Conservation (phyloP, 2,797 vertebrate genomes). For the Pseudochirops corinnae region DNA sequence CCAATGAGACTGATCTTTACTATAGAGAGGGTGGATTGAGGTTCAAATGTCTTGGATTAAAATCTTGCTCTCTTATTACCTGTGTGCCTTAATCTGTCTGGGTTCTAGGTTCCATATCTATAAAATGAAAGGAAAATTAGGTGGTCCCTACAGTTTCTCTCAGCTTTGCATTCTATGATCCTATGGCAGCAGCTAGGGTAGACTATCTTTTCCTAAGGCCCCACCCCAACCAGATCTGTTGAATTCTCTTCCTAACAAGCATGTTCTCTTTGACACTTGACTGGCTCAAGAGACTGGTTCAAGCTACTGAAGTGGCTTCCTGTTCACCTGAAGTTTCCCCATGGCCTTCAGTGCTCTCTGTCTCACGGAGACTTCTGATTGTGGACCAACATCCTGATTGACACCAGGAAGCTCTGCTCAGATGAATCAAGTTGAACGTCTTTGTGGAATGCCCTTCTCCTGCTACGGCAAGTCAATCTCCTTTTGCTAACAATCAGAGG, state of each 20-base stretch:
- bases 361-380: neutral
- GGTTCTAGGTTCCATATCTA: neutral
- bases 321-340: neutral
- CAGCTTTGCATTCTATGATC: neutral
- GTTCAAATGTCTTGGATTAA: neutral
- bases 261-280: neutral
- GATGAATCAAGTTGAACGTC: neutral
- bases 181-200: neutral
- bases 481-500: neutral
- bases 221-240: neutral
- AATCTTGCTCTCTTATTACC: neutral
- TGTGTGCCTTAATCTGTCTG: neutral
- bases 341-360: neutral
- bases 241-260: neutral
- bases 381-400: neutral
- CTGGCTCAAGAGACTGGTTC: neutral
- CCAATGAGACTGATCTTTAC: neutral
- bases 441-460: neutral
- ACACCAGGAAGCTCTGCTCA: neutral
- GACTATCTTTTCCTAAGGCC: neutral
- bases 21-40: neutral
- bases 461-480: neutral
- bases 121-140: neutral
- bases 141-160: neutral
- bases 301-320: neutral